Evolutionary conservation across 2,888 invertebrate genomes (phyloP), one percentile per base, ranked within the genome.

Genomic region (Craniophora ligustri): DNA sequence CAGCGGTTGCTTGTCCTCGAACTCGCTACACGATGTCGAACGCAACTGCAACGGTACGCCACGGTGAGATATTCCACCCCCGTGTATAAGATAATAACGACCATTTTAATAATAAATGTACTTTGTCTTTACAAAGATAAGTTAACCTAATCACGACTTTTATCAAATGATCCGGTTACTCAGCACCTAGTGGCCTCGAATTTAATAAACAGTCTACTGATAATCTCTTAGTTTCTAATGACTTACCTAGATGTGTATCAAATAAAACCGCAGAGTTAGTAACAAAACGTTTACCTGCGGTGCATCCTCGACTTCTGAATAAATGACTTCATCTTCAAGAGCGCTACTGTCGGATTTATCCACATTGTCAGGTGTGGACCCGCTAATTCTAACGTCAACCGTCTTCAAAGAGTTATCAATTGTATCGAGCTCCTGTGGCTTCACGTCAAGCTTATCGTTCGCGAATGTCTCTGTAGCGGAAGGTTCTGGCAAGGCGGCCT

Each of bases 221-320:
- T 14, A 7, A 11, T 18, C 11, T 11, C 6, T 11, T 11, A 18
- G 11, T 10, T 4, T 10, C 34, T 3, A 14, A 28, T 5, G 19
- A 1, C 8, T 8, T 19, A 14, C 8, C 8, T 23, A 10, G 10
- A 10, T 23, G 10, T 21, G 7, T 21, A 7, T 21, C 21, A 36
- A 16, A 16, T 4, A 23, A 28, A 14, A 3, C 15, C 26, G 32
- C 44, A 41, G 19, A 11, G 14, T 8, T 15, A 40, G 19, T 31
- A 42, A 41, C 38, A 46, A 54, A 61, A 47, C 54, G 53, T 53
- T 84, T 90, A 91, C 91, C 91, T 91, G 88, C 28, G 84, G 75
- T 54, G 67, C 57, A 36, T 91, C 87, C 31, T 87, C 90, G 10
- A 91, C 88, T 78, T 91, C 92, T 1, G 88, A 86, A 70, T 92